These are phyloP conservation scores for Chascanopsetta lugubris DNA, from an alignment of 2,113 vertebrate genomes.

Conservation along the genomic window DNA sequence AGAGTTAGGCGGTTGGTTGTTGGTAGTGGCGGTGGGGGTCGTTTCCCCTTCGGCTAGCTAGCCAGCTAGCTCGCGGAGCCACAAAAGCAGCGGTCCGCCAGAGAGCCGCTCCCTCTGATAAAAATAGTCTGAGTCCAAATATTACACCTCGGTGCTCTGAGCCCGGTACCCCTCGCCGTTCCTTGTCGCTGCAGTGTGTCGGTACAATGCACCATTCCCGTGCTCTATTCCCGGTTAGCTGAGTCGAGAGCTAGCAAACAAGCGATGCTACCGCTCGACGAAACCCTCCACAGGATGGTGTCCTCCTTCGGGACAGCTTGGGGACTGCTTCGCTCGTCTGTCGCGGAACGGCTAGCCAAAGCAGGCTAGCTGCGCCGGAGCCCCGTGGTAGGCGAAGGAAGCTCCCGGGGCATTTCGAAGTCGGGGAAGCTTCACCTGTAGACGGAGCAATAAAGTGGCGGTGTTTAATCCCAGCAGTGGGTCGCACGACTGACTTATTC, in stretches of 20 bases:
- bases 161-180: slow-evolving; percentile 65
- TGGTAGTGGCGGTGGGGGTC: slow-evolving; percentile 60
- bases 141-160: slow-evolving; percentile 49
- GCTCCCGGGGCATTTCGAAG: slow-evolving; percentile 11
- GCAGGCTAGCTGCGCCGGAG: slow-evolving; percentile 30
- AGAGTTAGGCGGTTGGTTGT: slow-evolving; percentile 40
- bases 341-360: slow-evolving; percentile 47
- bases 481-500: slow-evolving; percentile 54
- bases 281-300: slow-evolving; percentile 23
- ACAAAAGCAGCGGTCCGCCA: slow-evolving; percentile 66
- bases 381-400: slow-evolving; percentile 44
- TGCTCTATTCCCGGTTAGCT: slow-evolving; percentile 52
- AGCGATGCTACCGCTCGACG: slow-evolving; percentile 43
- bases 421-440: slow-evolving; percentile 36
- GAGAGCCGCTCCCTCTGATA: slow-evolving; percentile 61
- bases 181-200: slow-evolving; percentile 61
- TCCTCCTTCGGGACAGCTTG: slow-evolving; percentile 61
- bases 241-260: slow-evolving; percentile 47
- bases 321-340: slow-evolving; percentile 41
- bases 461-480: slow-evolving; percentile 56
- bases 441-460: slow-evolving; percentile 29
- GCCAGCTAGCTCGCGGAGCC: slow-evolving; percentile 64
- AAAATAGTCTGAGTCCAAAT: slow-evolving; percentile 71
- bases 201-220: slow-evolving; percentile 77
- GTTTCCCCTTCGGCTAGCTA: slow-evolving; percentile 57